phyloP scores from a whole-genome alignment of 2,113 vertebrate species.

The Phocoena phocoena region DNA sequence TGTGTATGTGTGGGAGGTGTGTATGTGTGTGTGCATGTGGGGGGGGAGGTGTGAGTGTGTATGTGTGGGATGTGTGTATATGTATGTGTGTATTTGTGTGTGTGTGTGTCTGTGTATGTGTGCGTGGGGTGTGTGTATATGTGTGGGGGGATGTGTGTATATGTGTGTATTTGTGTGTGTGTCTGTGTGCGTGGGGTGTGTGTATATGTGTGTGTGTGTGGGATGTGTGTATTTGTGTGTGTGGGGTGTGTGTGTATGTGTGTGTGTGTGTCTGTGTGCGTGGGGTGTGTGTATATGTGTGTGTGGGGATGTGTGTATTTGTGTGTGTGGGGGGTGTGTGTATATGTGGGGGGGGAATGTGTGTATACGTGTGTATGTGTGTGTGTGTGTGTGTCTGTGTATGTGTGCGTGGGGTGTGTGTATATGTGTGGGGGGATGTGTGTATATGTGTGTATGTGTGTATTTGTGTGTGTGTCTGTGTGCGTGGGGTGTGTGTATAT shows the following conservation, averaged over 20 bases:
- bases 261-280: too few relatives aligned
- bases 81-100: not conserved
- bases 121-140: too few relatives aligned
- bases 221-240: too few relatives aligned
- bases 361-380: too few relatives aligned
- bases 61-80: not conserved
- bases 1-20: rapidly evolving
- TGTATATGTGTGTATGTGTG: not conserved
- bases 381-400: too few relatives aligned
- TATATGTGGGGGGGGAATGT: too few relatives aligned
- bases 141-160: too few relatives aligned
- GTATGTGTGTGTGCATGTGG: rapidly evolving
- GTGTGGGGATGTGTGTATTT: too few relatives aligned
- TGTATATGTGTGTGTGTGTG: too few relatives aligned
- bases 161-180: rapidly evolving
- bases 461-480: not conserved
- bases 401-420: not conserved
- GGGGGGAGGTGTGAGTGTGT: not conserved
- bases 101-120: not conserved
- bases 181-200: rapidly evolving
- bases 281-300: not conserved
- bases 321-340: not conserved
- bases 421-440: too few relatives aligned
- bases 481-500: too few relatives aligned
- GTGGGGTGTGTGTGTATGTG: too few relatives aligned